Evolutionary conservation across 2,888 invertebrate species (phyloP).

Genomic region (Margaritifera margaritifera): DNA sequence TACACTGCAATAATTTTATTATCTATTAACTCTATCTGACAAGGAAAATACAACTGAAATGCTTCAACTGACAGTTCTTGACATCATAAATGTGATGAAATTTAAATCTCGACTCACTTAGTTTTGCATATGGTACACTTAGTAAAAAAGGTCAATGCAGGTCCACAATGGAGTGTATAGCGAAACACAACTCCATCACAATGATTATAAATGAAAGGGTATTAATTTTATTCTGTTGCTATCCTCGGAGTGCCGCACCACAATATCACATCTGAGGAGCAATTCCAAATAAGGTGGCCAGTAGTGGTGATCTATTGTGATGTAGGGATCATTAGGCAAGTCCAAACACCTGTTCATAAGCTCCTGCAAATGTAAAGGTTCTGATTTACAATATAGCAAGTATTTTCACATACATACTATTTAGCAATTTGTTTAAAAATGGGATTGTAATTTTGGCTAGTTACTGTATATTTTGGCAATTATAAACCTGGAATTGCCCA

Average conservation of each 20-base stretch:
- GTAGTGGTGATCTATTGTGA: conserved; percentile 41
- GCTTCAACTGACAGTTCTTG: too few species aligned
- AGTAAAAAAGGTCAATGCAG: neutral
- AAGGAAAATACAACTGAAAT: too few species aligned
- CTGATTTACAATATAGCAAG: too few species aligned
- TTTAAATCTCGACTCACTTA: too few species aligned
- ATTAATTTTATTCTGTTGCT: conserved; percentile 48
- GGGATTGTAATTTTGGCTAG: too few species aligned
- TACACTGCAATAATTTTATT: too few species aligned
- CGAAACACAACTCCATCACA: neutral
- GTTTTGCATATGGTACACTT: neutral
- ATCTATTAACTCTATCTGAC: too few species aligned
- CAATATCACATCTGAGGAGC: conserved; percentile 51
- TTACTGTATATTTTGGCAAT: too few species aligned
- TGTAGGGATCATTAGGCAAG: conserved; percentile 56
- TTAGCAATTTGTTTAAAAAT: too few species aligned
- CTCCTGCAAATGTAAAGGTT: conserved; percentile 31
- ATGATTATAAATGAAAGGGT: conserved; percentile 53
- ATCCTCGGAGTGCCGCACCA: conserved; percentile 46
- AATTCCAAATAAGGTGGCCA: conserved; percentile 64
- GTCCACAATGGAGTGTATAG: conserved; percentile 1
- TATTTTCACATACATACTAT: too few species aligned
- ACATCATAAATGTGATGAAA: too few species aligned
- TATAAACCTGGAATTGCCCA: too few species aligned
- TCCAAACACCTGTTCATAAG: conserved; percentile 55